Base-by-base conservation (phyloP, 2,888 invertebrate species). In the Apotomis betuletana region DNA sequence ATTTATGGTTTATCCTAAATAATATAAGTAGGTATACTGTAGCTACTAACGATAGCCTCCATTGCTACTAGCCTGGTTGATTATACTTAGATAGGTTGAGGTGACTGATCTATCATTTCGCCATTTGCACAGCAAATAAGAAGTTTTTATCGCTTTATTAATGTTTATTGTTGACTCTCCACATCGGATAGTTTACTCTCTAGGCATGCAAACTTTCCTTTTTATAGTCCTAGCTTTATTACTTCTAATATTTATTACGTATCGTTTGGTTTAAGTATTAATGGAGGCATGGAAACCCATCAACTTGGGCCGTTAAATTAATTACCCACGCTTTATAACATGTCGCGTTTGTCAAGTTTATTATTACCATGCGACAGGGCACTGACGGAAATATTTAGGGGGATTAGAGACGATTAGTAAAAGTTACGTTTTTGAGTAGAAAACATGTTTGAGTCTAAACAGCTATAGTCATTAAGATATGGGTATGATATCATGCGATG, bases 221-320 rank as follows among this genome's bases (percentile, higher is more conserved):
- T 70, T 70, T 46, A 70, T 64, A 46, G 52, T 38, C 27, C 13
- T 6, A 13, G 58, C 38, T 44, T 64, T 54, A 70, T 44, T 64
- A 59, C 64, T 52, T 52, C 58, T 64, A 52, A 64, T 70, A 70
- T 70, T 70, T 70, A 70, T 54, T 70, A 64, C 46, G 13, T 46
- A 46, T 59, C 64, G 59, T 70, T 64, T 41, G 44, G 52, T 60
- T 44, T 60, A 41, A 67, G 15, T 27, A 67, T 44, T 46, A 46
- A 70, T 59, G 64, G 52, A 13, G 51, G 15, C 51, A 51, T 58
- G 15, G 38, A 15, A 36, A 5, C 13, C 52, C 63, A 59, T 54
- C 52, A 46, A 59, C 12, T 36, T 5, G 5, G 46, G 58, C 52
- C 54, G 36, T 70, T 58, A 69, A 58, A 59, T 49, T 70, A 64